Base-by-base conservation (phyloP, 2,113 vertebrate genomes). In the Manacus vitellinus region DNA sequence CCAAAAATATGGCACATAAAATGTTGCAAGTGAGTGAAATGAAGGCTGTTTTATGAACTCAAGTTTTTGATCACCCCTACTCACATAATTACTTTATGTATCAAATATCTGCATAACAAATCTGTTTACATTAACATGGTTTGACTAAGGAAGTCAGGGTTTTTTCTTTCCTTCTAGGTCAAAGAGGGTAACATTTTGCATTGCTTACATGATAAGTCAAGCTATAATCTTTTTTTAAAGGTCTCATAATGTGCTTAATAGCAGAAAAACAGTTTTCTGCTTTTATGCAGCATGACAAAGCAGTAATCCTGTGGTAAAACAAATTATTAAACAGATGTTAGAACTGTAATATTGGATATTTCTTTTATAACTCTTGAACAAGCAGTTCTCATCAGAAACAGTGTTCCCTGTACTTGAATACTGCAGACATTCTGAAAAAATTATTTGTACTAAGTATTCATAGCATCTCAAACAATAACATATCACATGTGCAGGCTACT, bases 231-330 rank as follows among this genome's bases (percentile, higher is more conserved):
- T 73, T 65, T 83, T 70, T 47, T 56, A 52, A 78, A 79, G 21
- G 24, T 79, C 67, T 92, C 30, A 6, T 68, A 86, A 66, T 2
- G 1, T 63, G 43, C 23, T 82, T 78, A 67, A 67, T 3, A 92
- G 66, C 12, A 75, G 18, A 66, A 41, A 49, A 85, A 1, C 6
- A 47, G 30, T 77, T 51, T 78, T 58, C 54, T 91, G 39, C 1
- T 93, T 75, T 85, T 72, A 85, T 59, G 85, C 39, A 89, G 65
- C 56, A 78, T 68, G 76, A 85, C 47, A 88, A 96, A 87, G 74
- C 73, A 81, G 66, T 37, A 95, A 96, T 93, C 37, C 84, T 91
- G 67, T 91, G 92, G 80, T 62, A 95, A 96, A 96, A 15, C 85
- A 70, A 81, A 84, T 61, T 78, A 74, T 35, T 78, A 51, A 75